These are phyloP conservation scores for Catharus bicknelli DNA, from an alignment of 2,113 vertebrate species.

Conservation along the genomic window DNA sequence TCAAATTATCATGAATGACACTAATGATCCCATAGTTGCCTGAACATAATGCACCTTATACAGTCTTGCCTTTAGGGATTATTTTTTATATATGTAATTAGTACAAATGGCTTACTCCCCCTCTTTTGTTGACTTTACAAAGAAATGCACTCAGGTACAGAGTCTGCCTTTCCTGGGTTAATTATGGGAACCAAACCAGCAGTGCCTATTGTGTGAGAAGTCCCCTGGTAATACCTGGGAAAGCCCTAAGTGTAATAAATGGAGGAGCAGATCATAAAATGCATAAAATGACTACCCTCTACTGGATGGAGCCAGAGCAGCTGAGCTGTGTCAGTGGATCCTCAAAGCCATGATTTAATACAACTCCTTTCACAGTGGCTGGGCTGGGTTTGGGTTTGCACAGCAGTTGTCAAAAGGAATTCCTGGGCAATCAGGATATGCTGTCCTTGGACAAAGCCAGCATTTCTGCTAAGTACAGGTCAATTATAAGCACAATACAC, in stretches of 20 bases:
- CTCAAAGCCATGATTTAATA: neutral
- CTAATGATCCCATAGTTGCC: slow-evolving; percentile 47
- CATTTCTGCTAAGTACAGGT: neutral
- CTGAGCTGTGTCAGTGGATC: neutral
- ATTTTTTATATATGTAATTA: slow-evolving; percentile 22
- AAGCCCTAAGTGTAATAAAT: neutral
- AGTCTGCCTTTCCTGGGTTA: slow-evolving; percentile 31
- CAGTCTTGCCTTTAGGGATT: slow-evolving; percentile 3
- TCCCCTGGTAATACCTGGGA: neutral
- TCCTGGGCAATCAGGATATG: neutral
- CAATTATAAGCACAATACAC: neutral
- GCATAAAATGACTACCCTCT: neutral
- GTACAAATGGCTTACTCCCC: neutral
- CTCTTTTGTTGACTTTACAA: slow-evolving; percentile 52
- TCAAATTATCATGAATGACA: slow-evolving; percentile 44
- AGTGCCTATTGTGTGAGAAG: neutral
- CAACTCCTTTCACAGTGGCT: neutral
- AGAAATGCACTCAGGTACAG: slow-evolving; percentile 36
- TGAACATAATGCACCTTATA: slow-evolving; percentile 23
- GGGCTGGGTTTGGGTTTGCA: neutral
- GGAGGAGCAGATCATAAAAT: neutral
- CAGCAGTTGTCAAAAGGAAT: neutral
- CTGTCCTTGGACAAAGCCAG: neutral
- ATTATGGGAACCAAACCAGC: slow-evolving; percentile 24
- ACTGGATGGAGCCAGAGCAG: slow-evolving; percentile 11